Evolutionary conservation across 2,113 vertebrate species (phyloP), one percentile per base, ranked within the genome.

Genomic region (Heloderma charlesbogerti): DNA sequence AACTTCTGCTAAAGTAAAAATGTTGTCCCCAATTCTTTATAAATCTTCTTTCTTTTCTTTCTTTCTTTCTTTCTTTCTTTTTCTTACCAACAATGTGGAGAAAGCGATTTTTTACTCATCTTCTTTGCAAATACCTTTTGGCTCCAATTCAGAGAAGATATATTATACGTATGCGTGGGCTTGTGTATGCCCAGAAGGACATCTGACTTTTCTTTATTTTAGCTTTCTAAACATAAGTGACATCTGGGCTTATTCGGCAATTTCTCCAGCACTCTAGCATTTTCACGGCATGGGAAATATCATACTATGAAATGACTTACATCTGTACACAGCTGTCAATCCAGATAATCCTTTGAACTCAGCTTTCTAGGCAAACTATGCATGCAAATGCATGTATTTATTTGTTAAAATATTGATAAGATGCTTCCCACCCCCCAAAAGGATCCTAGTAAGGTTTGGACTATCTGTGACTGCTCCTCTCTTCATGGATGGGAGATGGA

Each of bases 1-100:
- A 93, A 54, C 93, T 90, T 94, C 54, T 93, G 93, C 93, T 89
- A n/a, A 79, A 3, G 94, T 91, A 90, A 91, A 78, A 67, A 69
- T 88, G 90, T n/a, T 57, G 90, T 84, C 9, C 8, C 20, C 7
- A 34, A 60, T 13, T 27, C 15, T 29, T 69, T 69, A 69, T 69
- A 9, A 72, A 34, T n/a, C 31, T 72, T 72, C 10, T 72, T n/a
- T 71, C 20, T 69, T 69, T 34, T 3, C 22, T 79, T 16, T 54
- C 45, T 48, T n/a, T 71, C 20, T 69, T 51, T 10, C 2, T 69
- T 34, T 3, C 22, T 79, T 16, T 54, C 45, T 48, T 34, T 31
- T 51, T 34, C 22, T 27, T 51, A 51, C 45, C 10, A 22, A 75
- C 40, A 10, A 34, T 69, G 13, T 6, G 45, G 40, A 57, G 15